These are phyloP conservation scores for Rutpela maculata DNA, from an alignment of 2,888 invertebrate genomes.

Conservation along the genomic window DNA sequence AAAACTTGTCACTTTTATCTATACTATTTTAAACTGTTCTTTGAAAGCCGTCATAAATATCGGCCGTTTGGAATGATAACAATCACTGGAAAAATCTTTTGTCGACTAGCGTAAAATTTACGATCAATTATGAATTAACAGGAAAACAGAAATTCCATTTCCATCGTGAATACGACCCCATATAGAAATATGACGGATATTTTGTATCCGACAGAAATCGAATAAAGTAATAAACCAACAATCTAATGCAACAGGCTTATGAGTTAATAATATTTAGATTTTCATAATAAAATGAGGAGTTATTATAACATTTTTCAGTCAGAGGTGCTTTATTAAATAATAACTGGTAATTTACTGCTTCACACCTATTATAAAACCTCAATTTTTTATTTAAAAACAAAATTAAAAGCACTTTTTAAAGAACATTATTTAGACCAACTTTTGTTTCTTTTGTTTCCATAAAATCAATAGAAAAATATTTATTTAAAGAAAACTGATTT, in stretches of 20 bases:
- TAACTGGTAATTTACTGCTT: too few species aligned
- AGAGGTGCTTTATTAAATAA: too few species aligned
- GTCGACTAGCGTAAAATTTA: slow-evolving; percentile 21
- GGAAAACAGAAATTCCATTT: slow-evolving; percentile 15
- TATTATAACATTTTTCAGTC: too few species aligned
- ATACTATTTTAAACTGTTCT: slow-evolving; percentile 51
- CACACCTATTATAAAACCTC: too few species aligned
- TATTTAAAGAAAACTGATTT: too few species aligned
- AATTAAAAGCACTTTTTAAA: too few species aligned
- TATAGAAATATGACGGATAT: slow-evolving; percentile 22
- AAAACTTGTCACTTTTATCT: slow-evolving; percentile 65
- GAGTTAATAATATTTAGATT: slow-evolving; percentile 7
- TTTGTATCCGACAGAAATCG: slow-evolving; percentile 11
- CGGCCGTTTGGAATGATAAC: slow-evolving; percentile 40
- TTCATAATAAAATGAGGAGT: slow-evolving; percentile 6
- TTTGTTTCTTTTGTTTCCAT: too few species aligned
- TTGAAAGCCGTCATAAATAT: slow-evolving; percentile 53
- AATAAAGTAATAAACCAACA: slow-evolving; percentile 16
- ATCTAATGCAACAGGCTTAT: slow-evolving; percentile 24
- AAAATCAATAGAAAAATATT: too few species aligned
- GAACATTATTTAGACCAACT: too few species aligned
- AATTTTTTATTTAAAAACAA: too few species aligned
- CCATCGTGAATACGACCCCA: background rate
- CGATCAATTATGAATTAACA: slow-evolving; percentile 36
- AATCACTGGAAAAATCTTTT: slow-evolving; percentile 31